Base-by-base conservation (phyloP, 2,888 invertebrate genomes). In the Andrena haemorrhoa region DNA sequence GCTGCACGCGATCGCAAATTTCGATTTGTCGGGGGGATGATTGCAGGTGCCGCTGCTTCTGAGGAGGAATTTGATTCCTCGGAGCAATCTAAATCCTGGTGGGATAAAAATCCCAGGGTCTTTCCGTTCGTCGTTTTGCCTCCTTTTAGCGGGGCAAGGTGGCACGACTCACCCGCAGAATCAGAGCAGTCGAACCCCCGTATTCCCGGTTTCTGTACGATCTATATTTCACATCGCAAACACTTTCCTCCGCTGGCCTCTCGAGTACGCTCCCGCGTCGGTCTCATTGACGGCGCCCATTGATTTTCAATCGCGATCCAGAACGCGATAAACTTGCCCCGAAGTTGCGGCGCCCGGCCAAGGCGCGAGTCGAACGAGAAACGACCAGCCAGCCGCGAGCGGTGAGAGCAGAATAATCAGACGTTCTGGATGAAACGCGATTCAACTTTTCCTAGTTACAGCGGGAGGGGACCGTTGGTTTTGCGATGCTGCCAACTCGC, bases 241-340 rank as follows among this genome's bases (percentile, higher is more conserved):
- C 26, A 53, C 41, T 60, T 60, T 29, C n/a, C 31, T 4, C 29
- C 20, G 16, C 53, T 58, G 56, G 31, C 29, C 60, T 20, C 33
- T 26, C 12, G 2, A 12, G 10, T n/a, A 49, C 29, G 51, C 49
- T 29, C 20, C n/a, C 66, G 41, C 61, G 33, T 47, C 61, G 47
- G 53, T 76, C 68, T 78, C 66, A 26, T 51, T 41, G 66, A 68
- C 47, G 66, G n/a, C n/a, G 51, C 70, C 65, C 70, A 53, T 78
- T 78, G 79, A 78, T 71, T 78, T 65, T 79, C 60, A 71, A 79
- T 78, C 51, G 79, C 20, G 49, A 6, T 56, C 47, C 29, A 1
- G n/a, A 20, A 20, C 49, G 35, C 53, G 53, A 63, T 66, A 53
- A 66, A 76, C 77, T 76, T 53, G 1, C 76, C 29, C 2, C 58